Conservation (phyloP, 2,888 invertebrate species). For the Drosophila cracens region DNA sequence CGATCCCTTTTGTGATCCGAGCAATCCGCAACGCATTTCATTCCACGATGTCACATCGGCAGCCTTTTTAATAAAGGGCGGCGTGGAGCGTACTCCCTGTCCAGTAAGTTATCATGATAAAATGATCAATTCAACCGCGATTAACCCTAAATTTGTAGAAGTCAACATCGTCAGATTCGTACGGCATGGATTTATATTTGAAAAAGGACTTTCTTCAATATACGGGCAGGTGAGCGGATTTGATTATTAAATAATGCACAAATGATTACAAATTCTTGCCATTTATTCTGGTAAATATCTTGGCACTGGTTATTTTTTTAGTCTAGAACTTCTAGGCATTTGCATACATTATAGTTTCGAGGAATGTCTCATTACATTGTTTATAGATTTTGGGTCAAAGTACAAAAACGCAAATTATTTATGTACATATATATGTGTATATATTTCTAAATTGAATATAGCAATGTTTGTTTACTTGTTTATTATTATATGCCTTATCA, state of each 20-base stretch:
- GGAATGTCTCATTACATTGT: background rate
- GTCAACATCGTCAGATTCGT: slow-evolving; percentile 91
- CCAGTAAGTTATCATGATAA: slow-evolving; percentile 85
- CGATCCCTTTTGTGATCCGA: slow-evolving; percentile 88
- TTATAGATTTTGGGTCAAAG: slow-evolving; percentile 36
- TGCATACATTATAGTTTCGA: background rate
- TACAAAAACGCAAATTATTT: slow-evolving; percentile 12
- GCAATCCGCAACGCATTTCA: slow-evolving; percentile 89
- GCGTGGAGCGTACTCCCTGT: slow-evolving; percentile 94
- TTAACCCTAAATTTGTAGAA: slow-evolving; percentile 86
- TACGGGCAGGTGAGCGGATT: slow-evolving; percentile 92
- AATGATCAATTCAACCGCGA: background rate
- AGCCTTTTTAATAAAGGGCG: slow-evolving; percentile 93
- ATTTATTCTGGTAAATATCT: background rate
- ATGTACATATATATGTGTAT: background rate
- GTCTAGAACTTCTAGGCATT: background rate
- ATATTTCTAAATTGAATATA: too few relatives aligned
- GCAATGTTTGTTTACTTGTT: background rate
- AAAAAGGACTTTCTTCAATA: slow-evolving; percentile 97
- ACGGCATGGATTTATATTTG: slow-evolving; percentile 94
- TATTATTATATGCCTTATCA: slow-evolving; percentile 42
- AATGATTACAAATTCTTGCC: too few relatives aligned
- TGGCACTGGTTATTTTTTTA: background rate
- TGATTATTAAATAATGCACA: too few relatives aligned
- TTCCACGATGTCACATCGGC: slow-evolving; percentile 96